A percentile compares a stretch with the other conserved stretches of the same genome.
Evolutionary conservation across 1,140 invertebrate genomes (phyloP).

Genomic region (Vanessa tameamea): DNA sequence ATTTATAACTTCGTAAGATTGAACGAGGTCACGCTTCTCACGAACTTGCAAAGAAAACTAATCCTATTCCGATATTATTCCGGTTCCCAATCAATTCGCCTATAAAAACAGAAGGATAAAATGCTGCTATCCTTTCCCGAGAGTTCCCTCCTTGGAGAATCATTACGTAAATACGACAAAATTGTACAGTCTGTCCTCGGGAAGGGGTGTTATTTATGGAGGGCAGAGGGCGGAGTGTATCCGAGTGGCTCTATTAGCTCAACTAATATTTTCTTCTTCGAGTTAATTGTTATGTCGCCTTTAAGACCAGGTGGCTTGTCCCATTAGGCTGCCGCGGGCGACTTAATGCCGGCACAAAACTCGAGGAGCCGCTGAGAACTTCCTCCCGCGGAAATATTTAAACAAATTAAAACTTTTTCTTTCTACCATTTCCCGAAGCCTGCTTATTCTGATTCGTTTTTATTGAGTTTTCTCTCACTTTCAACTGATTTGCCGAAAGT

Average conservation of each 20-base stretch:
- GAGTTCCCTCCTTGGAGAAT: conserved; percentile 68
- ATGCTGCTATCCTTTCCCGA: conserved; percentile 54
- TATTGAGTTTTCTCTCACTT: conserved; percentile 66
- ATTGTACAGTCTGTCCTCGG: conserved; percentile 64
- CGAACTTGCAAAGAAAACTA: conserved; percentile 57
- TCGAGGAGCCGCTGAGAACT: conserved; percentile 59
- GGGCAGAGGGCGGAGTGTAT: conserved; percentile 70
- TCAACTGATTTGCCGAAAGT: conserved; percentile 52
- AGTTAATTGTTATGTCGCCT: conserved; percentile 78
- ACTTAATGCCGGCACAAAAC: conserved; percentile 67
- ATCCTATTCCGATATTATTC: conserved; percentile 67
- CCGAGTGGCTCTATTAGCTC: conserved; percentile 74
- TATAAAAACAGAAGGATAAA: conserved; percentile 72
- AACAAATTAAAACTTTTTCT: conserved; percentile 79
- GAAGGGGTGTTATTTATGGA: conserved; percentile 76
- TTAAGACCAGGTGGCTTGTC: conserved; percentile 75
- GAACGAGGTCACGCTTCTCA: conserved; percentile 25
- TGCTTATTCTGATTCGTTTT: conserved; percentile 71
- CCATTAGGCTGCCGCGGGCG: conserved; percentile 67
- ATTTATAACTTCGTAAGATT: conserved; percentile 32
- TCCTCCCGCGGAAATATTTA: conserved; percentile 72
- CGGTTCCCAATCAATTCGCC: conserved; percentile 71
- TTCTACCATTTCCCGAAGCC: conserved; percentile 66
- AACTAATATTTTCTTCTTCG: conserved; percentile 77
- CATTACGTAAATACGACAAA: conserved; percentile 77